These are phyloP conservation scores for Vespertilio murinus DNA, from an alignment of 2,797 vertebrate species.

Conservation along the genomic window DNA sequence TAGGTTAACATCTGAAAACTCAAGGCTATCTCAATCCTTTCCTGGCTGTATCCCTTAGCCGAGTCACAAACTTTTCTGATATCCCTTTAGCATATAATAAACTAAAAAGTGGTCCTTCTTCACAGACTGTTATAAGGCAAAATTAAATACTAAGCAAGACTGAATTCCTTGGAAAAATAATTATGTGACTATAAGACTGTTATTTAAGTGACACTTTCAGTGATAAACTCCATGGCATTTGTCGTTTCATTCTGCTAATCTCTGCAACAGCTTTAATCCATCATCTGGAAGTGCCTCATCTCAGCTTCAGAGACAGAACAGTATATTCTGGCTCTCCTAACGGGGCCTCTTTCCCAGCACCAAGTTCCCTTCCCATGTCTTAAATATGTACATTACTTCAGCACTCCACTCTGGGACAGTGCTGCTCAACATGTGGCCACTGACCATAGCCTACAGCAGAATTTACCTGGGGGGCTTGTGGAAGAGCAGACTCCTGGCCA, in stretches of 20 bases:
- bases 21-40: not conserved
- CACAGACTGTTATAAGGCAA: not conserved
- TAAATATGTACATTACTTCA: not conserved
- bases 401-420: not conserved
- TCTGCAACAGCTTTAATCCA: slow-evolving; percentile 17
- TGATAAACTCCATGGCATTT: not conserved
- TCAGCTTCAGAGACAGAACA: not conserved
- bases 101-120: not conserved
- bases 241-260: not conserved
- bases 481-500: not conserved
- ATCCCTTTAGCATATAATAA: slow-evolving; percentile 1
- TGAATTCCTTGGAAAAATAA: slow-evolving; percentile 47
- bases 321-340: not conserved
- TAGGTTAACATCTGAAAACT: slow-evolving; percentile 11
- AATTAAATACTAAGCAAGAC: slow-evolving; percentile 35
- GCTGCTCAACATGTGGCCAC: not conserved
- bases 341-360: not conserved
- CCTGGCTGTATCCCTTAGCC: not conserved
- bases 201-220: slow-evolving; percentile 39
- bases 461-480: not conserved
- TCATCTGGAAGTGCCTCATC: slow-evolving; percentile 13
- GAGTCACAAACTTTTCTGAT: slow-evolving; percentile 4
- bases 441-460: not conserved
- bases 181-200: slow-evolving; percentile 24
- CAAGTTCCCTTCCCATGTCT: not conserved